These are phyloP conservation scores for Glareola pratincola DNA, from an alignment of 2,113 vertebrate species.

Conservation along the genomic window DNA sequence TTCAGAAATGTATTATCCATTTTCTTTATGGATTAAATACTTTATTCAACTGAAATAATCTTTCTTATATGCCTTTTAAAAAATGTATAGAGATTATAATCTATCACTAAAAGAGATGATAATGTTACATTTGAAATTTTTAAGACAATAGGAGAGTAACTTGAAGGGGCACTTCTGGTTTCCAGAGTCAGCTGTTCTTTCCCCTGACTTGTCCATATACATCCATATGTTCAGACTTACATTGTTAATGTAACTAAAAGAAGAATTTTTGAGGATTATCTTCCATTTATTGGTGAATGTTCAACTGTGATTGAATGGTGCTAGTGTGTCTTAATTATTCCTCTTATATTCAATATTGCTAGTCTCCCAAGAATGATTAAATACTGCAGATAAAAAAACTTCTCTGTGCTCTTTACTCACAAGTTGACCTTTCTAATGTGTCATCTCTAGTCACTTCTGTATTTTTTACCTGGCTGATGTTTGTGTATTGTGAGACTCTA, in stretches of 20 bases:
- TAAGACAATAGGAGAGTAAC: constrained; percentile 52
- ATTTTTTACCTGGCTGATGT: neutral
- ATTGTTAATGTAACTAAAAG: constrained; percentile 21
- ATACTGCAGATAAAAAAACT: neutral
- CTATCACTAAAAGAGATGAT: constrained; percentile 66
- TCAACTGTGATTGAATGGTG: neutral
- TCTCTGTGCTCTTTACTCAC: neutral
- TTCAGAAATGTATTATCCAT: neutral
- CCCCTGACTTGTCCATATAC: neutral
- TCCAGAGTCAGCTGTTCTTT: neutral
- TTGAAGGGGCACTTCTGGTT: constrained; percentile 19
- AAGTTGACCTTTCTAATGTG: neutral
- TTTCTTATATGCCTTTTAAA: neutral
- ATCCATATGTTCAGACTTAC: constrained; percentile 17
- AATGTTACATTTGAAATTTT: constrained; percentile 66
- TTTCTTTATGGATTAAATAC: neutral
- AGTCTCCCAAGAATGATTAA: neutral
- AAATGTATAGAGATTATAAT: constrained; percentile 41
- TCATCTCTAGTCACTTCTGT: neutral
- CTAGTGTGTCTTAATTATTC: neutral
- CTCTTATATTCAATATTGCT: neutral
- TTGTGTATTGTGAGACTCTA: neutral
- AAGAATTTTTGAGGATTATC: neutral
- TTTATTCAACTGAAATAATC: neutral
- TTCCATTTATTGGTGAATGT: neutral